phyloP scores from a whole-genome alignment of 1,140 invertebrate species.

The Caenorhabditis inopinata region DNA sequence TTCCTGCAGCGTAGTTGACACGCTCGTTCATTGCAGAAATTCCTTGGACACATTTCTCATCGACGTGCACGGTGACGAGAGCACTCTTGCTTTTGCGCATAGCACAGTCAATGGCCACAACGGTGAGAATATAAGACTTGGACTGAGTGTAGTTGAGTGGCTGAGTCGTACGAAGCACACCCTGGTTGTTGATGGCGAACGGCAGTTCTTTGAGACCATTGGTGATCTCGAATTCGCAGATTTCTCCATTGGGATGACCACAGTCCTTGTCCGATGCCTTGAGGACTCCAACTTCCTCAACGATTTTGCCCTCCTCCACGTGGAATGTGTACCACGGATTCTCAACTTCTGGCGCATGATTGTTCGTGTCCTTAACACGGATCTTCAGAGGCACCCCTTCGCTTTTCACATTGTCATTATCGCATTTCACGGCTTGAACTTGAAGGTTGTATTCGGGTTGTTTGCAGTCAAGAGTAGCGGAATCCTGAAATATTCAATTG shows the following conservation, averaged over 20 bases:
- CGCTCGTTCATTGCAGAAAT: conserved; percentile 39
- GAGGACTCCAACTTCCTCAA: conserved; percentile 58
- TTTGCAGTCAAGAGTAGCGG: conserved; percentile 58
- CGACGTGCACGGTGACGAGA: conserved; percentile 63
- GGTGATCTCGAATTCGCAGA: conserved; percentile 65
- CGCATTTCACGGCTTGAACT: conserved; percentile 59
- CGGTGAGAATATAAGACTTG: conserved; percentile 63
- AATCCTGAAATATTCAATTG: conserved; percentile 5
- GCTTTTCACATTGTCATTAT: conserved; percentile 54
- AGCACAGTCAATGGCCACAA: conserved; percentile 65
- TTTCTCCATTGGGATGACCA: conserved; percentile 64
- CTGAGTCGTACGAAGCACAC: conserved; percentile 56
- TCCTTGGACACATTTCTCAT: conserved; percentile 54
- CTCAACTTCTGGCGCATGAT: conserved; percentile 65
- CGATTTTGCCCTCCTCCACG: conserved; percentile 57
- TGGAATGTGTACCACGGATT: conserved; percentile 65
- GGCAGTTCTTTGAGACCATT: conserved; percentile 62
- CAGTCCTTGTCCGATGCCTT: conserved; percentile 59
- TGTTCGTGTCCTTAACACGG: conserved; percentile 64
- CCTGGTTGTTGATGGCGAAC: conserved; percentile 60
- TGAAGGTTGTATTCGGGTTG: conserved; percentile 51
- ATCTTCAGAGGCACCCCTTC: conserved; percentile 62
- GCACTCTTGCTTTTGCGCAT: conserved; percentile 62
- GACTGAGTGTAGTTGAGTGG: conserved; percentile 58
- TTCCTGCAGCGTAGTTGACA: conserved; percentile 35